Evolutionary conservation across 1,140 invertebrate species (phyloP), one percentile per base, ranked within the genome.

Genomic region (Lerema accius): DNA sequence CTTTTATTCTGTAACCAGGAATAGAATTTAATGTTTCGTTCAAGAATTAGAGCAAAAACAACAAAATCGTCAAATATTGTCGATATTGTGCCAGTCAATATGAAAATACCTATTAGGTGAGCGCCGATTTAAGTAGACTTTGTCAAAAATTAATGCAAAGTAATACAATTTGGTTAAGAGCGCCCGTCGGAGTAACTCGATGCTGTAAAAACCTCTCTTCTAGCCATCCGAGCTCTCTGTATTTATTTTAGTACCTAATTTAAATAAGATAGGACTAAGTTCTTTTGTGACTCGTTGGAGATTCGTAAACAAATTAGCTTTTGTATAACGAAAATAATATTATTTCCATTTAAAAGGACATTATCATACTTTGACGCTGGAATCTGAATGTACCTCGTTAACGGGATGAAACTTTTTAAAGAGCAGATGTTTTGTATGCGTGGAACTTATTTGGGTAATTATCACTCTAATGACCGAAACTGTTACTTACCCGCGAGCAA

Each of bases 121-220:
- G 56, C 40, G 15, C 46, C 48, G 55, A 53, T 56, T 71, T 53
- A 73, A 73, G 69, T 64, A 76, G 71, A 73, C 75, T 82, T 85
- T 84, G 77, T 84, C 76, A 87, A 83, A 84, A 86, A 86, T 86
- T 72, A 86, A 90, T 89, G 84, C 80, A 83, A 86, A 86, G 84
- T 86, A 88, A 89, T 88, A 89, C 86, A 86, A 89, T 86, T 86
- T 86, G 72, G 74, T 74, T 80, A 76, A 84, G 67, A 84, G 82
- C 75, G 71, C 74, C 63, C 67, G 63, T 69, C 67, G 61, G 49
- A 71, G 55, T 60, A 23, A 40, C 39, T 46, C 55, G 69, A 73
- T 73, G 76, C 86, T 76, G 76, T 80, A 78, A 84, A 82, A 84
- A 76, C 70, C 70, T 71, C 73, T 66, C 71, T 73, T 66, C 71